phyloP scores from a whole-genome alignment of 1,140 invertebrate genomes.

The Gonioctena quinquepunctata region DNA sequence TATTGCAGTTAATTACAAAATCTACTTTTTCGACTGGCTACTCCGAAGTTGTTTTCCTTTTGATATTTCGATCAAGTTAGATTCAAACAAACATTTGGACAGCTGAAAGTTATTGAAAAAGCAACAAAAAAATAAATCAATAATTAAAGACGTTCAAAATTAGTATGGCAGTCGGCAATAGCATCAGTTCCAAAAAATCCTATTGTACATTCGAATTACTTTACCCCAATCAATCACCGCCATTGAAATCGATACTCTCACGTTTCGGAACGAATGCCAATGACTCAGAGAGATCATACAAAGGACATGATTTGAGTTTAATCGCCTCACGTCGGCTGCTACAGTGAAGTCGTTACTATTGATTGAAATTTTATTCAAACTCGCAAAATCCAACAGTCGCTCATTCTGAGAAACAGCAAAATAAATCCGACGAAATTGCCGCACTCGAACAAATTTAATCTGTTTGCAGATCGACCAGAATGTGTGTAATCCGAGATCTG shows the following conservation, averaged over 20 bases:
- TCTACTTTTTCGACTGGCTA: no score
- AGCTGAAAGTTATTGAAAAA: no score
- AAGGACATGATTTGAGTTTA: not conserved
- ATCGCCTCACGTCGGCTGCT: not conserved
- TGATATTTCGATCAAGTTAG: no score
- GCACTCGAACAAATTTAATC: slow-evolving; percentile 31
- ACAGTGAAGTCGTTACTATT: not conserved
- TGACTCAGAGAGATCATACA: not conserved
- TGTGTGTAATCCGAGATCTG: slow-evolving; percentile 40
- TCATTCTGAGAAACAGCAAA: not conserved
- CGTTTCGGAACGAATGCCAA: not conserved
- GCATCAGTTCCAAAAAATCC: no score
- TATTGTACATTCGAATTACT: no score
- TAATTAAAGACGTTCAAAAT: no score
- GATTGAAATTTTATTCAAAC: not conserved
- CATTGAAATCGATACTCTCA: not conserved
- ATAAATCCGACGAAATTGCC: slow-evolving; percentile 37
- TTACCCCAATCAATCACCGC: not conserved
- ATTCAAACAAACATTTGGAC: no score
- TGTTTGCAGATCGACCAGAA: slow-evolving; percentile 32
- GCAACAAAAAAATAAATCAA: no score
- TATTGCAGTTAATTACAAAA: no score
- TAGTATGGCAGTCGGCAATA: no score
- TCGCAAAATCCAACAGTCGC: not conserved
- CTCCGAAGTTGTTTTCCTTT: no score